These are phyloP conservation scores for Colaptes auratus DNA, from an alignment of 2,113 vertebrate genomes.

Conservation along the genomic window DNA sequence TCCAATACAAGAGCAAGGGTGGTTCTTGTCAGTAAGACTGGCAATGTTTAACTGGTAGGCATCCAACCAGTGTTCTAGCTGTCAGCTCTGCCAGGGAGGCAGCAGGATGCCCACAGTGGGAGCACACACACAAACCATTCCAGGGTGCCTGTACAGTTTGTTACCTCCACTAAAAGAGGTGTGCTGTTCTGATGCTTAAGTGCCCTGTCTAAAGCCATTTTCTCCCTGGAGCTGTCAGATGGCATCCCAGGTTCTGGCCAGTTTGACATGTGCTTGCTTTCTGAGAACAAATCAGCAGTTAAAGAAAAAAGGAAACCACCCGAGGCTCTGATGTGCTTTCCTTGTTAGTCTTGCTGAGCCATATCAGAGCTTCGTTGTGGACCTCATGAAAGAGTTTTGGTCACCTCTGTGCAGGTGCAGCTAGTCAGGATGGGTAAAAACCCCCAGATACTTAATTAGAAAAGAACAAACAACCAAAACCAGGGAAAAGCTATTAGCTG, in stretches of 20 bases:
- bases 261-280: not conserved
- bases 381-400: not conserved
- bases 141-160: accelerated
- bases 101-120: not conserved
- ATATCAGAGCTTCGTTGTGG: not conserved
- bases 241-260: not conserved
- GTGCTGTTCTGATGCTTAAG: not conserved
- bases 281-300: not conserved
- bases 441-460: not conserved
- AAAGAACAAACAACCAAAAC: not conserved
- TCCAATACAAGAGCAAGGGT: not conserved
- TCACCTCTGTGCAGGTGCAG: not conserved
- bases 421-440: not conserved
- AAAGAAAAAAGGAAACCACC: not conserved
- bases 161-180: not conserved
- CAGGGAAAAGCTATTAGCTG: not conserved
- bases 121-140: not conserved
- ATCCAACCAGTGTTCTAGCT: not conserved
- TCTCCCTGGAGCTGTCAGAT: not conserved
- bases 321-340: not conserved
- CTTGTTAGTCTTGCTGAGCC: not conserved
- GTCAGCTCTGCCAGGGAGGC: not conserved
- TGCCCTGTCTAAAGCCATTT: not conserved
- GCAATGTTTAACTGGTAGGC: not conserved
- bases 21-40: not conserved